These are phyloP conservation scores for Pachypanchax playfairii DNA, from an alignment of 2,113 vertebrate genomes.

Conservation along the genomic window DNA sequence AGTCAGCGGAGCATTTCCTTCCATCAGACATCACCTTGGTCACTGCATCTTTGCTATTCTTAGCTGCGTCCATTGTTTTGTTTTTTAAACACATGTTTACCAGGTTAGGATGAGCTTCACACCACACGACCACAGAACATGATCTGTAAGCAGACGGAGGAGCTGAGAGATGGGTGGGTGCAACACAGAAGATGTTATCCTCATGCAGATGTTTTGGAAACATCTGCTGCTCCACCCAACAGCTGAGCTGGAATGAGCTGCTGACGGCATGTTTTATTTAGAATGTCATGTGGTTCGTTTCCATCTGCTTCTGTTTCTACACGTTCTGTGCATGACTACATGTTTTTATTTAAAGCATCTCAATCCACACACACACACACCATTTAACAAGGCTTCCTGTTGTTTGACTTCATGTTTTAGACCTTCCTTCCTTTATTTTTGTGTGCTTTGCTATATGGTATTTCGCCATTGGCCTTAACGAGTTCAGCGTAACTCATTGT, in stretches of 20 bases:
- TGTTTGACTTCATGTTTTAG: conserved; percentile 6
- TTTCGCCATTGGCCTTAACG: no score
- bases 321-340: no score
- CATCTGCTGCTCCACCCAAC: background rate
- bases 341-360: no score
- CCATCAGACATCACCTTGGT: conserved; percentile 49
- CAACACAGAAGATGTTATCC: background rate
- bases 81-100: conserved; percentile 9
- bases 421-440: no score
- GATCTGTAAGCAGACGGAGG: conserved; percentile 25
- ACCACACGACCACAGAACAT: conserved; percentile 2
- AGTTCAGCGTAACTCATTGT: no score
- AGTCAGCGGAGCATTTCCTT: conserved; percentile 34
- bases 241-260: no score
- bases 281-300: no score
- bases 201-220: background rate
- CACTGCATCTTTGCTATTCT: conserved; percentile 66
- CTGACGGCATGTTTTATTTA: no score
- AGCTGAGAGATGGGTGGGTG: background rate
- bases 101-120: conserved; percentile 48
- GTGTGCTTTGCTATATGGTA: background rate
- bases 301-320: no score
- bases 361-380: no score
- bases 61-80: conserved; percentile 31
- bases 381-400: conserved; percentile 14